Base-by-base conservation (phyloP, 2,888 invertebrate genomes). In the Epinotia brunnichana region DNA sequence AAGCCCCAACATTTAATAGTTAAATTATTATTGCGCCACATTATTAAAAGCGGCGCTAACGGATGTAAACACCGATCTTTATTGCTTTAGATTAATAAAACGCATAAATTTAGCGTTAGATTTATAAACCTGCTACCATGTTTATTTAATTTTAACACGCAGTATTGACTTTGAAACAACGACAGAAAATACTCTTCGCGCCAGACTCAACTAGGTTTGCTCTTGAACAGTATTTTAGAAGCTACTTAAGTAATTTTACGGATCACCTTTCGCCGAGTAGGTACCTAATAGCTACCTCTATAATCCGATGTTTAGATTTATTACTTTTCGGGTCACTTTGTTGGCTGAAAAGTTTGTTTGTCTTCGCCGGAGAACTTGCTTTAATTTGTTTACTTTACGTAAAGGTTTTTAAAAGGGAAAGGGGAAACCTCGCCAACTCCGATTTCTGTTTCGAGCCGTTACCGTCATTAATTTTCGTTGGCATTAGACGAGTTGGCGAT, bases 11-110 rank as follows among this genome's bases (percentile, higher is more conserved):
- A 54, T 54, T 24, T 54, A 35, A 13, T 54, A 24, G 21, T 54
- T 21, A 54, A 54, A 21, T 21, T 54, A 54, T 21, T 61, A 44
- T 44, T 61, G n/a, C 11, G 3, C 44, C 44, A 15, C 48, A 51
- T 48, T 48, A 24, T 29, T n/a, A 57, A 3, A 62, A 48, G n/a
- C 9, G n/a, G 48, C 62, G 48, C 17, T 35, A 63, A 63, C 63
- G 63, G 63, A 63, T 35, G 35, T 63, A 63, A 63, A 53, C 51
- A 63, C 0, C 13, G 17, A 48, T 1, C 17, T 64, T 64, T 64
- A 64, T 64, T 19, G 63, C 63, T 53, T 19, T 15, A 15, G 35
- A 53, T 53, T 53, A 64, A 53, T 53, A 64, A 63, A 62, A 64
- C 63, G n/a, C 53, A 53, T 53, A 44, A 61, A 48, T 53, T 64